Evolutionary conservation across 2,888 invertebrate species (phyloP).

Genomic region (Taphrorychus bicolor): DNA sequence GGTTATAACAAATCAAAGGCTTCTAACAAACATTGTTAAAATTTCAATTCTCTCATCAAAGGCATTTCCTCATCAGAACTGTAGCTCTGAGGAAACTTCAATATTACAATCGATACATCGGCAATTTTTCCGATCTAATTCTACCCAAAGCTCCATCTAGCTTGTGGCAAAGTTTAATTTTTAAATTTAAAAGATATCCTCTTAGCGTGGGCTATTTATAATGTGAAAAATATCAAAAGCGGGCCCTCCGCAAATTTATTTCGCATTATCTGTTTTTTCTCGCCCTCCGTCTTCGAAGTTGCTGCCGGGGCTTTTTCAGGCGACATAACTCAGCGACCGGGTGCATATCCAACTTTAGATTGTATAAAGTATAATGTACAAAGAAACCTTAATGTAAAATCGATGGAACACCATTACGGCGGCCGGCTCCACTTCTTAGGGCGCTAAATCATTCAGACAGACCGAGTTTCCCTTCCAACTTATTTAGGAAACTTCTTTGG

Average conservation of each 20-base stretch:
- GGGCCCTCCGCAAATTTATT: conserved; percentile 60
- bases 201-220: conserved; percentile 60
- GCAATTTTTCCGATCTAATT: too few species aligned
- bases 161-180: too few species aligned
- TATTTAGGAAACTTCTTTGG: conserved; percentile 44
- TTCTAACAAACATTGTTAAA: too few species aligned
- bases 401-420: conserved; percentile 62
- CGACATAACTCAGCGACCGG: conserved; percentile 59
- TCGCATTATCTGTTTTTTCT: conserved; percentile 62
- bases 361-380: conserved; percentile 63
- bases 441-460: conserved; percentile 56
- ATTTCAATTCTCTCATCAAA: too few species aligned
- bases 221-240: conserved; percentile 59
- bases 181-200: too few species aligned
- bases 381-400: conserved; percentile 64
- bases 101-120: too few species aligned
- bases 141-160: too few species aligned
- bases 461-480: conserved; percentile 49
- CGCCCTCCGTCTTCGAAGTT: conserved; percentile 51
- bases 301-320: conserved; percentile 55
- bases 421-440: conserved; percentile 58
- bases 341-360: conserved; percentile 63
- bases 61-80: too few species aligned
- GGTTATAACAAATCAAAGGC: too few species aligned
- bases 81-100: too few species aligned